These are phyloP conservation scores for Caiman crocodilus DNA, from an alignment of 2,797 vertebrate species.

Conservation along the genomic window DNA sequence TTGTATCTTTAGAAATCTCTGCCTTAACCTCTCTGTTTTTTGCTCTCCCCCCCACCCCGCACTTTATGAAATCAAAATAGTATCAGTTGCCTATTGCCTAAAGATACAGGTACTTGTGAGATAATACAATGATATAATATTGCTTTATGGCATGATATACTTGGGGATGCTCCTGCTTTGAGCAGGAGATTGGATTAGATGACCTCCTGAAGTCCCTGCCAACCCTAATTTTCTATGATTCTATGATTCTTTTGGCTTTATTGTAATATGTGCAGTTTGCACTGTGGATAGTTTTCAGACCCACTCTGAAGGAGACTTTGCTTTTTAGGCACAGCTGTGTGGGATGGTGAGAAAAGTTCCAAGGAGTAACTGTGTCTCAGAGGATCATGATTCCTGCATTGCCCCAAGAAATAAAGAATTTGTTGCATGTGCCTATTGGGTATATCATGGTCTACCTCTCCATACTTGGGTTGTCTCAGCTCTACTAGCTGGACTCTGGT, in stretches of 20 bases:
- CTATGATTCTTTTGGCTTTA: neutral
- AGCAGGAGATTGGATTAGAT: too few species aligned
- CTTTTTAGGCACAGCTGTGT: neutral
- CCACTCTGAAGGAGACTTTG: neutral
- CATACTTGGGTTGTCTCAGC: neutral
- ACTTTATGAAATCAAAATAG: accelerated
- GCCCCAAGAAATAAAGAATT: neutral
- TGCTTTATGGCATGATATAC: neutral
- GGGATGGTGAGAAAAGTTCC: neutral
- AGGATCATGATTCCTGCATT: neutral
- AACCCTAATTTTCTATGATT: too few species aligned
- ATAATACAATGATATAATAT: neutral
- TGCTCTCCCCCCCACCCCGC: neutral
- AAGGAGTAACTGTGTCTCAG: neutral
- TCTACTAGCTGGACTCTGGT: neutral
- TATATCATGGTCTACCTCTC: neutral
- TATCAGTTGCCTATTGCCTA: neutral
- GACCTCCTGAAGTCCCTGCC: too few species aligned
- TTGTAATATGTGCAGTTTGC: neutral
- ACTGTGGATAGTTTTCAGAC: neutral
- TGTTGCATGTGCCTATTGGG: neutral
- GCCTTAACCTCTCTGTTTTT: neutral
- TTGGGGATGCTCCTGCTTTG: too few species aligned
- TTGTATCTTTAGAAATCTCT: neutral
- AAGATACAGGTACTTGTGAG: neutral